These are phyloP conservation scores for Ceyx melanurus DNA, from an alignment of 2,113 vertebrate genomes.

Conservation along the genomic window DNA sequence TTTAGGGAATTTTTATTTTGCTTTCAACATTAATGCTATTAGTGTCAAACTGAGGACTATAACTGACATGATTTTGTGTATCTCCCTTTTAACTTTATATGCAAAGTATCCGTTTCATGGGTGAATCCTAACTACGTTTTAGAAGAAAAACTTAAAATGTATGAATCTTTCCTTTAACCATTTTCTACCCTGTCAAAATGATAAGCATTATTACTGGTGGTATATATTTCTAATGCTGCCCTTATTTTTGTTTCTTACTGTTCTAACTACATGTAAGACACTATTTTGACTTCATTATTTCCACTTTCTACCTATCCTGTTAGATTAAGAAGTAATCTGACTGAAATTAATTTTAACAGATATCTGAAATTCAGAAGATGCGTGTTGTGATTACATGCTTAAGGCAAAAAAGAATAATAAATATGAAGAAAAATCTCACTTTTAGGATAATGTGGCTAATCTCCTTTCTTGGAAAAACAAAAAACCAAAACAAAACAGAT, in stretches of 20 bases:
- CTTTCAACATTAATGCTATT: background rate
- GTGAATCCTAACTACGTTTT: background rate
- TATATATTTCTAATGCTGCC: background rate
- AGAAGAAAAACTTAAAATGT: background rate
- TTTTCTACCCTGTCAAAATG: background rate
- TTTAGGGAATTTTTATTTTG: background rate
- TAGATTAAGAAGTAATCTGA: background rate
- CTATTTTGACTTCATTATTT: background rate
- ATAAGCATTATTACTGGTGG: background rate
- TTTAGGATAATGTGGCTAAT: background rate
- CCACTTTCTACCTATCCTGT: background rate
- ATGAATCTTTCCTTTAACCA: background rate
- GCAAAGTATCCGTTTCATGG: background rate
- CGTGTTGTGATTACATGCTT: constrained; percentile 21
- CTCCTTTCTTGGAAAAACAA: constrained; percentile 26
- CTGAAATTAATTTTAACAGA: background rate
- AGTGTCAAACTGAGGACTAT: background rate
- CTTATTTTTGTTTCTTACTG: background rate
- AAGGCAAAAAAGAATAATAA: constrained; percentile 17
- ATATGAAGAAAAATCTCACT: constrained; percentile 36
- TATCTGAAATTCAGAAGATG: constrained; percentile 20
- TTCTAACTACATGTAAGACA: background rate
- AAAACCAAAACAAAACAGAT: background rate
- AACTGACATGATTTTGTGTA: background rate
- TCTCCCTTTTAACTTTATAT: background rate